Base-by-base conservation (phyloP, 2,797 vertebrate species). In the Hippoglossus hippoglossus region DNA sequence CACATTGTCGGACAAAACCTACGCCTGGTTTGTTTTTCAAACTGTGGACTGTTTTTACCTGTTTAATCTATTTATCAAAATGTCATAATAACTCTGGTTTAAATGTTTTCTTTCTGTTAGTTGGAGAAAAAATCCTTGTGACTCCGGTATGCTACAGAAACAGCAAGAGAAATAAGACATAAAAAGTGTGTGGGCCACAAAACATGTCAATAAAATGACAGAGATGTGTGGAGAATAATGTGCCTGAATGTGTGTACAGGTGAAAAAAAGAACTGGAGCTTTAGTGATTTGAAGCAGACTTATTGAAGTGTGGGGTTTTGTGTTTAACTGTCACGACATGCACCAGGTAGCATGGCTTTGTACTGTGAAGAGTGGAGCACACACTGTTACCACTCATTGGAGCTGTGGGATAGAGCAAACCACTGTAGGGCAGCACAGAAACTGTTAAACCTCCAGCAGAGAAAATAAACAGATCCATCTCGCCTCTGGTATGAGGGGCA, bases 381-480 rank as follows among this genome's bases (percentile, higher is more conserved):
- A 83, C 63, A 71, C 73, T 80, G 84, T 52, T 84, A 79, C 51
- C 47, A 68, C 64, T 83, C 62, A 81, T 65, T 78, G 75, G 55
- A 83, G 71, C 87, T 50, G 82, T 75, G 68, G 82, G 77, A 81
- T 72, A 78, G 49, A 68, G 59, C 21, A 75, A 75, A 79, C 71
- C 65, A 57, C 67, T 59, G 76, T 52, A 46, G 56, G 53, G 67
- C 59, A 69, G 71, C 71, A 83, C 36, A 60, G 67, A 79, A 75
- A 77, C 50, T 55, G 72, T 73, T 77, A 34, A 84, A 90, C 54
- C 80, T 77, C 77, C 81, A 81, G 77, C 80, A 77, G 80, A 76
- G 81, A 16, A 83, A 80, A 82, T 64, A 84, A 77, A 82, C 67
- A 79, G 54, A 80, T 77, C 71, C 47, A 64, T 82, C 62, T 69